Evolutionary conservation across 2,113 vertebrate genomes (phyloP).

Genomic region (Glaucomys volans): DNA sequence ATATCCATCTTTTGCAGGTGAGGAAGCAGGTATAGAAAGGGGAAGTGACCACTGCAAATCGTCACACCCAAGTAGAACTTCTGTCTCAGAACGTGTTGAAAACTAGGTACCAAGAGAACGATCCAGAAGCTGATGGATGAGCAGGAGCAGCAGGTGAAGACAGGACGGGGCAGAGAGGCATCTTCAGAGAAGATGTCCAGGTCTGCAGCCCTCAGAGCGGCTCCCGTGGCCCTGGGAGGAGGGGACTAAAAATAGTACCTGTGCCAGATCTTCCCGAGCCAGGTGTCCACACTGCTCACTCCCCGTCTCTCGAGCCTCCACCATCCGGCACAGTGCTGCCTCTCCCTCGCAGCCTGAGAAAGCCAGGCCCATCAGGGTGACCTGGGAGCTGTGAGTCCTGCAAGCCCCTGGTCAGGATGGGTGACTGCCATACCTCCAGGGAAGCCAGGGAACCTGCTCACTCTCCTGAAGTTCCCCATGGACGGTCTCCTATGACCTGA

Average conservation of each 20-base stretch:
- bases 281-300: background rate
- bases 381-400: background rate
- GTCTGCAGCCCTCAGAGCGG: background rate
- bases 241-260: too few species aligned
- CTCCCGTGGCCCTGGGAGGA: rapidly evolving
- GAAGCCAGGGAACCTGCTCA: background rate
- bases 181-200: background rate
- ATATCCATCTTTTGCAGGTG: background rate
- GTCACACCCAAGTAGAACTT: background rate
- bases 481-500: background rate
- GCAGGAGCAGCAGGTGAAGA: background rate
- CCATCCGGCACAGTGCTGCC: rapidly evolving
- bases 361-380: background rate
- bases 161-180: background rate
- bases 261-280: background rate
- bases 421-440: background rate
- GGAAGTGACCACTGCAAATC: background rate
- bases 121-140: background rate
- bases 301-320: background rate
- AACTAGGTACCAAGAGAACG: background rate
- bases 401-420: rapidly evolving
- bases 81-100: background rate
- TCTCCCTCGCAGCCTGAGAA: background rate
- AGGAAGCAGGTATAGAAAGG: background rate
- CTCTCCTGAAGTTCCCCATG: background rate